These are phyloP conservation scores for Alethe diademata DNA, from an alignment of 2,113 vertebrate species.

Conservation along the genomic window DNA sequence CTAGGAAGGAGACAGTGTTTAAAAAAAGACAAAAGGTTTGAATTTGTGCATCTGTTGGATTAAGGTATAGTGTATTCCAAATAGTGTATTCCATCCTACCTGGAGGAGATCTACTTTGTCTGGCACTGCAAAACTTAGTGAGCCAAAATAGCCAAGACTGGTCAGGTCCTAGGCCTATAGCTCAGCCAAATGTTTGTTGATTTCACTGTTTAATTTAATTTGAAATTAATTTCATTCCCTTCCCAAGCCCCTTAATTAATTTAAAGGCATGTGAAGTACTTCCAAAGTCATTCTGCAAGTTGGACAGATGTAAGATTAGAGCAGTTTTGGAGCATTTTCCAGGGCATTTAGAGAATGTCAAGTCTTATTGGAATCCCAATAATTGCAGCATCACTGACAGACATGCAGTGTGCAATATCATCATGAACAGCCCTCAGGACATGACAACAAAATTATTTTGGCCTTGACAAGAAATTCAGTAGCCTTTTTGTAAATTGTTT, in stretches of 20 bases:
- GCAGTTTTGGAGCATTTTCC: neutral
- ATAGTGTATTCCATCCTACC: neutral
- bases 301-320: neutral
- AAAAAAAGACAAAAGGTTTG: neutral
- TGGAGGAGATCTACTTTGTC: neutral
- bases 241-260: neutral
- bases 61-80: neutral
- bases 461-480: neutral
- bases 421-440: neutral
- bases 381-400: neutral
- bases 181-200: neutral
- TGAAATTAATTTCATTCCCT: neutral
- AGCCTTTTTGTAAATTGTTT: neutral
- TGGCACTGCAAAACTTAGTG: neutral
- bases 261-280: neutral
- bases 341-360: neutral
- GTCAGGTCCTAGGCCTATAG: neutral
- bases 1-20: neutral
- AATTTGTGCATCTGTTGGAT: neutral
- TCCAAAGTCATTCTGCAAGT: neutral
- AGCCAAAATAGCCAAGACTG: neutral
- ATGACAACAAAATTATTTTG: neutral
- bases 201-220: neutral
- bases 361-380: neutral
- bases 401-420: neutral